A percentile compares a stretch with the other conserved stretches of the same genome.
These are phyloP conservation scores for Zaprionus camerounensis DNA, from an alignment of 1,140 invertebrate species.

Conservation along the genomic window DNA sequence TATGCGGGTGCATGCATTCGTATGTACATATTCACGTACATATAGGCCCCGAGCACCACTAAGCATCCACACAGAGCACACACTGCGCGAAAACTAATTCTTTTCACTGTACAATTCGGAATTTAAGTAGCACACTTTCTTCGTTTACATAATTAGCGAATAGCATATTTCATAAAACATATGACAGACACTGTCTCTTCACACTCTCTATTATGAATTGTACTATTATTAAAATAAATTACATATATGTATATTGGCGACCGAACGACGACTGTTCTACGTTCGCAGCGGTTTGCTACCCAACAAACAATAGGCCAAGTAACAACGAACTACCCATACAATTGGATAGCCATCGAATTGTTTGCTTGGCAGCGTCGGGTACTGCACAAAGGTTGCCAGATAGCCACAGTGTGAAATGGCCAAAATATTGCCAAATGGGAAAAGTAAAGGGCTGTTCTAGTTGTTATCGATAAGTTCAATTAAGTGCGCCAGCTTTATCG, in stretches of 20 bases:
- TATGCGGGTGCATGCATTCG: conserved; percentile 33
- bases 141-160: conserved; percentile 40
- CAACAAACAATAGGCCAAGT: conserved; percentile 83
- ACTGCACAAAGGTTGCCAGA: conserved; percentile 37
- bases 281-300: conserved; percentile 44
- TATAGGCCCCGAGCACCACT: conserved; percentile 27
- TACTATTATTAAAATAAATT: conserved; percentile 58
- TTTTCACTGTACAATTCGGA: conserved; percentile 37
- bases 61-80: conserved; percentile 37
- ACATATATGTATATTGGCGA: conserved; percentile 46
- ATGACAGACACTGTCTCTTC: conserved; percentile 25
- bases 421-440: conserved; percentile 93
- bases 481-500: not conserved
- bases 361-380: conserved; percentile 37
- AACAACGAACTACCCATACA: conserved; percentile 87
- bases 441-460: not conserved
- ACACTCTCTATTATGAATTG: conserved; percentile 34
- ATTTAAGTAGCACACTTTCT: conserved; percentile 31
- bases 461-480: not conserved
- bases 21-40: conserved; percentile 44
- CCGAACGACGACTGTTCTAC: conserved; percentile 46
- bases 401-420: conserved; percentile 87
- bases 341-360: conserved; percentile 14
- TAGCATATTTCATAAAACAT: conserved; percentile 34
- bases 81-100: conserved; percentile 50